Evolutionary conservation across 2,888 invertebrate genomes (phyloP).

Genomic region (Synanthedon andrenaeformis): DNA sequence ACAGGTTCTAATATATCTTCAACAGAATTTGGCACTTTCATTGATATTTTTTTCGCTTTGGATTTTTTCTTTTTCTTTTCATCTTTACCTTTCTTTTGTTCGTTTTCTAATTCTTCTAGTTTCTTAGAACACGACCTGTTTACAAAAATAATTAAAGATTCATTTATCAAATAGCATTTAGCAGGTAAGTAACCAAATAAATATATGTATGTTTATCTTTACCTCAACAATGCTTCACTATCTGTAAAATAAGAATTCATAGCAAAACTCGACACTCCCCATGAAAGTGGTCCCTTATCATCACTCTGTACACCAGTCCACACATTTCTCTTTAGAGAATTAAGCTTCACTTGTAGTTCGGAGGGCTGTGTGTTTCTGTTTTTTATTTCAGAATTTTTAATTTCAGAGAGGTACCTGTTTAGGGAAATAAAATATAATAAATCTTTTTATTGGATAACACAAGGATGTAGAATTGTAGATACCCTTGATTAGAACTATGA

Average conservation of each 20-base stretch:
- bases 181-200: constrained; percentile 1
- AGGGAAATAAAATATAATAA: neutral
- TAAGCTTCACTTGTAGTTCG: constrained; percentile 76
- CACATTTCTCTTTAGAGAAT: constrained; percentile 77
- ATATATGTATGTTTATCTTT: constrained; percentile 4
- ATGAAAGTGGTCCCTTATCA: constrained; percentile 73
- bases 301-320: constrained; percentile 76
- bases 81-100: constrained; percentile 45
- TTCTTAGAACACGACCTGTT: constrained; percentile 76
- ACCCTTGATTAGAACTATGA: too few species aligned
- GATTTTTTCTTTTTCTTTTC: constrained; percentile 62
- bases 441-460: neutral
- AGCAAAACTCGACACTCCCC: constrained; percentile 74
- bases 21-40: constrained; percentile 52
- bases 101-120: constrained; percentile 61
- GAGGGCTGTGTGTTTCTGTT: constrained; percentile 57
- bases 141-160: constrained; percentile 4
- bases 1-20: constrained; percentile 48
- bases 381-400: constrained; percentile 45
- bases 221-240: constrained; percentile 72
- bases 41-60: constrained; percentile 50
- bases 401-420: constrained; percentile 49
- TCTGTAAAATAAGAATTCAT: constrained; percentile 67
- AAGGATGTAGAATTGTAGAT: neutral
- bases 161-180: neutral